Base-by-base conservation (phyloP, 2,888 invertebrate species). In the Oxycera nigricornis region DNA sequence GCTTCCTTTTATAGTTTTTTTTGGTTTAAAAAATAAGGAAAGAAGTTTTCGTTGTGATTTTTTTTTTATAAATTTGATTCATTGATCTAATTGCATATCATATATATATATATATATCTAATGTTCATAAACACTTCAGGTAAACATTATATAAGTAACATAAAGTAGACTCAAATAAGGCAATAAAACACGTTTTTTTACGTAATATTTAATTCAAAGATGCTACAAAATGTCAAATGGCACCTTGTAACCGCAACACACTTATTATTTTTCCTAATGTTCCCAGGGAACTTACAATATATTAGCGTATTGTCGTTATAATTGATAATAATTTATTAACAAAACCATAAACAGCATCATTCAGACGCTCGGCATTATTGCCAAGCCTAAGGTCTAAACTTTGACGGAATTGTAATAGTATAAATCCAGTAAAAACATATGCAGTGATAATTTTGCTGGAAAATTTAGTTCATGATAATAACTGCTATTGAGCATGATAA, bases 51-150 rank as follows among this genome's bases (percentile, higher is more conserved):
- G 11, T 7, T 61, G n/a, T 61, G 4, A 31, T 61, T 30, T 31
- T 61, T n/a, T 31, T 30, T 31, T 17, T 9, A 20, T 61, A 31
- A 17, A 20, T 61, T 31, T 46, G 46, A 61, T 31, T 31, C 9
- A 17, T 65, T 4, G 24, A 20, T 65, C 41, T 17, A n/a, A 30
- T 24, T 20, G 22, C 22, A 22, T 4, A 55, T 22, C 11, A 11
- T 20, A n/a, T 20, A 55, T 2, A 6, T 11, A 55, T 55, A 22
- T 20, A 20, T 11, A 31, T 39, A 65, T 22, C 65, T 24, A 65
- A 65, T 24, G 65, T 41, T 41, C 39, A 65, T 65, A 24, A 65
- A 65, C 22, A 39, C 39, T 65, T 39, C 65, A 65, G 65, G 65
- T 62, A 46, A 7, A 46, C 46, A 46, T 46, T 46, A n/a, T n/a